Base-by-base conservation (phyloP, 2,113 vertebrate genomes). In the Glaucomys volans region DNA sequence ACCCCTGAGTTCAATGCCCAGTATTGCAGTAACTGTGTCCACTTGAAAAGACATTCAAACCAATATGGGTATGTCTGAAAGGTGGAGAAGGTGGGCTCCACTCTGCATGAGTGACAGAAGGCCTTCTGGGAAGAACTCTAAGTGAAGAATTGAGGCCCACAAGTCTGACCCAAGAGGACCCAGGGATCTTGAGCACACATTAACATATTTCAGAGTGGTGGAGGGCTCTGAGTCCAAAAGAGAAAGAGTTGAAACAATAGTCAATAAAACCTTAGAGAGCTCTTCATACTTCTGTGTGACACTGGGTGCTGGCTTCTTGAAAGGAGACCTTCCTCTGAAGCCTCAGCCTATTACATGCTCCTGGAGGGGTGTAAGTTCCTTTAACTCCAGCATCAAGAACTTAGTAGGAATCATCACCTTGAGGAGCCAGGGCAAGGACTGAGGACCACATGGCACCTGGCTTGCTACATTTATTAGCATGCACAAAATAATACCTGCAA, bases 231-330 rank as follows among this genome's bases (percentile, higher is more conserved):
- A 80, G 37, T 69, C 87, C 50, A 37, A 81, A 91, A 59, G 66
- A 84, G 32, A 64, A 96, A 80, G 62, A 87, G 69, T 26, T 62
- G 40, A 93, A 80, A 75, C 16, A 24, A 86, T 28, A 91, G n/a
- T 77, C 18, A 3, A 24, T 57, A 28, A 93, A 87, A 90, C 18
- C 52, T 54, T 8, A 79, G 79, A 50, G 69, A 57, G 8, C 8
- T 76, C 71, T 35, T 17, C 35, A 64, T 9, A 44, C 28, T 30
- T 66, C 37, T 12, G 10, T 26, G 20, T 24, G 12, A 69, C 26
- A 8, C 57, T 8, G 17, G 24, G 8, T 20, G 0, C 24, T 16
- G 47, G 10, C 62, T 72, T 92, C 47, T 57, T 76, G 40, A 69
- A 22, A 74, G 30, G 3, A 54, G n/a, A n/a, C 24, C 44, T 32